These are phyloP conservation scores for Macroramphosus scolopax DNA, from an alignment of 2,797 vertebrate species.

Conservation along the genomic window DNA sequence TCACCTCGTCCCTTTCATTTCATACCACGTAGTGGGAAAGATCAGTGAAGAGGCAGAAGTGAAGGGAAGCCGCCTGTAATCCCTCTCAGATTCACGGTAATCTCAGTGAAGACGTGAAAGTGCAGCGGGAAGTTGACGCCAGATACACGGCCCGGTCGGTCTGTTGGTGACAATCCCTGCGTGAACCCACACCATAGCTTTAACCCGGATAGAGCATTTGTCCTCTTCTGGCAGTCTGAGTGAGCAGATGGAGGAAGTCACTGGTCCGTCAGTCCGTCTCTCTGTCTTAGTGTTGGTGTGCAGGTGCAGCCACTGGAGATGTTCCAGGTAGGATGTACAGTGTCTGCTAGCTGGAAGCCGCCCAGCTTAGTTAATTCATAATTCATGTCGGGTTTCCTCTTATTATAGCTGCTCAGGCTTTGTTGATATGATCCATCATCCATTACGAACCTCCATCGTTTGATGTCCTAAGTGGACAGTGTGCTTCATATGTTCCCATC, in stretches of 20 bases:
- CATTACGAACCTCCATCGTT: too few relatives aligned
- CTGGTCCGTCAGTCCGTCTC: slow-evolving; percentile 41
- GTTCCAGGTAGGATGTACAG: slow-evolving; percentile 25
- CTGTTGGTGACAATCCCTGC: slow-evolving; percentile 66
- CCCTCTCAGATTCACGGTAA: slow-evolving; percentile 49
- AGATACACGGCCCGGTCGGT: slow-evolving; percentile 41
- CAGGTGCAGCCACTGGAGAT: slow-evolving; percentile 22
- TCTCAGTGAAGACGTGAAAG: slow-evolving; percentile 57
- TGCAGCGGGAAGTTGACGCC: slow-evolving; percentile 43
- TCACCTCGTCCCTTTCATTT: neutral
- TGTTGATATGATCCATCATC: too few relatives aligned
- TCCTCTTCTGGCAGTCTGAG: slow-evolving; percentile 52
- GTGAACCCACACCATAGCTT: too few relatives aligned
- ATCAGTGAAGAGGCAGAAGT: slow-evolving; percentile 18
- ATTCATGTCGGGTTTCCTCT: too few relatives aligned
- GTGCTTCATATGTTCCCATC: too few relatives aligned
- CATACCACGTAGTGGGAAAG: too few relatives aligned
- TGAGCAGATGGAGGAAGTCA: slow-evolving; percentile 60
- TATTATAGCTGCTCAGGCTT: too few relatives aligned
- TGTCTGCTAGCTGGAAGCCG: slow-evolving; percentile 7
- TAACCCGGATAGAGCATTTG: too few relatives aligned
- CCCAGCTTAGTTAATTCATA: too few relatives aligned
- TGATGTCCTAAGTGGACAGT: too few relatives aligned
- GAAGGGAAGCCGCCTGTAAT: slow-evolving; percentile 43
- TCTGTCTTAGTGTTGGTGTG: slow-evolving; percentile 19